Evolutionary conservation across 2,797 vertebrate species (phyloP), one percentile per base, ranked within the genome.

Genomic region (Anas bahamensis): DNA sequence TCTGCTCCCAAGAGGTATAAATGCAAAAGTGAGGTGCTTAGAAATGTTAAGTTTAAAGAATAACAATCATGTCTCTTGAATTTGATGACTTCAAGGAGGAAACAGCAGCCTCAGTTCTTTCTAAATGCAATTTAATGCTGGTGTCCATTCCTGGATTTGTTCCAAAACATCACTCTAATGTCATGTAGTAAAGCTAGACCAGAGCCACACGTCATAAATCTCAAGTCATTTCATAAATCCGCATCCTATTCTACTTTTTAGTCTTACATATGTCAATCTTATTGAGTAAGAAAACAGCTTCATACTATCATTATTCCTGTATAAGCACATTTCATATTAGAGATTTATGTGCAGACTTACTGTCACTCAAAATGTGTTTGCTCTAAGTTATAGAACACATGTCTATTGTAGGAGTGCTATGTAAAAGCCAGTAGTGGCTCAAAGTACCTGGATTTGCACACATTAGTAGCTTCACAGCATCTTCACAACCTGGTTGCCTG

Each of bases 401-500:
- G 26, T 18, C 33, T 72, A 0, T 71, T 10, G 0, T 1, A 78
- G 52, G 42, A 80, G 29, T 63, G 33, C 22, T 89, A 37, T 29
- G 12, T 37, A 66, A 66, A 37, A 77, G 18, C 17, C 28, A 41
- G 35, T 12, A 73, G 42, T 50, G 41, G 13, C 42, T 17, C 64
- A 46, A 70, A 59, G 74, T 78, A 63, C 53, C 39, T 60, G 53
- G 44, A 64, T 72, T 64, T 78, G 37, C 53, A 77, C 31, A 41
- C 1, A 0, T 71, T 76, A 52, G 76, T 94, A 83, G 52, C 41
- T 88, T 76, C 18, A 10, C 46, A 44, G 48, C 53, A 39, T 82
- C 89, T 86, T 95, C 68, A 81, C 57, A 66, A 63, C 61, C 56
- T 74, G 78, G 33, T 85, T 95, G 83, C 56, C 50, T 93, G 69